Conservation (phyloP, 2,797 vertebrate species). For the Heteromormyrus szaboi region DNA sequence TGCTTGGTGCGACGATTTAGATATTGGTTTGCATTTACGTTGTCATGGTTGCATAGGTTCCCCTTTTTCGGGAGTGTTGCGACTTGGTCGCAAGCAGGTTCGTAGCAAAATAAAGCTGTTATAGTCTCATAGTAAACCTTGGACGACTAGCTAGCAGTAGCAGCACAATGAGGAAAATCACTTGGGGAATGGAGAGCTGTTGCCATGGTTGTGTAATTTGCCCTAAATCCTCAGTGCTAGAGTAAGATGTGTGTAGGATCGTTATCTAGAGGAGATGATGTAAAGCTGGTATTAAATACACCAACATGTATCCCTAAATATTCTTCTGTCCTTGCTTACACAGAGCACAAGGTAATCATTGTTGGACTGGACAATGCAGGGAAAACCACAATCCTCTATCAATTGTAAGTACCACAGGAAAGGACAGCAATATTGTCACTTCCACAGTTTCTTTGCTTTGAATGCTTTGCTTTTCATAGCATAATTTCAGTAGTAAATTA, state of each 20-base stretch:
- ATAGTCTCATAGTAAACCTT: not conserved
- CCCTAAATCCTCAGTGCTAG: not conserved
- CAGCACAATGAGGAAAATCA: not conserved
- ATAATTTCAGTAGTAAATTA: not conserved
- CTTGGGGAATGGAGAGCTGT: not conserved
- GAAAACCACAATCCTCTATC: slow-evolving; percentile 78
- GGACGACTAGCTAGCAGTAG: not conserved
- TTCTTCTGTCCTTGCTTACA: slow-evolving; percentile 10
- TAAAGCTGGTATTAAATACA: not conserved
- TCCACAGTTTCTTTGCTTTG: not conserved
- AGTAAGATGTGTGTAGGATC: not conserved
- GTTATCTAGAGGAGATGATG: not conserved
- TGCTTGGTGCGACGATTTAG: not conserved
- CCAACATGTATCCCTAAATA: not conserved
- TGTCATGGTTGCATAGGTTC: not conserved
- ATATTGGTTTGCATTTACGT: not conserved
- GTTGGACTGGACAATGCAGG: slow-evolving; percentile 80
- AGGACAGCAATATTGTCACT: not conserved
- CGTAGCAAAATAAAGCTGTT: not conserved
- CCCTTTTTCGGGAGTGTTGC: not conserved
- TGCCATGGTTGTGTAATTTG: not conserved
- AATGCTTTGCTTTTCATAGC: not conserved
- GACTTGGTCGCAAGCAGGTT: not conserved
- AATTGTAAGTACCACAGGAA: slow-evolving; percentile 62
- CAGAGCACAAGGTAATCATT: slow-evolving; percentile 81